Evolutionary conservation across 1,140 invertebrate species (phyloP).

Genomic region (Rhyacophila brunnea): DNA sequence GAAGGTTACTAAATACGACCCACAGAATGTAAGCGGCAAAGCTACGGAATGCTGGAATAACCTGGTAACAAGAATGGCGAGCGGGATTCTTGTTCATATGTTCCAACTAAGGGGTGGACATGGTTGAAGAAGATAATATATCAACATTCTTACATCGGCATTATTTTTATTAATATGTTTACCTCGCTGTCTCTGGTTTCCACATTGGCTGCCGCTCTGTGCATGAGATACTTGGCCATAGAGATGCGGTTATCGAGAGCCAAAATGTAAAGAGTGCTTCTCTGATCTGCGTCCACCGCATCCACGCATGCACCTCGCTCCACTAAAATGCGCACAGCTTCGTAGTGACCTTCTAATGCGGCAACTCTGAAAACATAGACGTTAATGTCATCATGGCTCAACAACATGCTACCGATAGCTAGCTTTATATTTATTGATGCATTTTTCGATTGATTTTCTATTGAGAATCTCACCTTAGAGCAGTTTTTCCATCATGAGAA

Average conservation of each 20-base stretch:
- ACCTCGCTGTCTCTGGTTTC: conserved; percentile 88
- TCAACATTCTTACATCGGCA: too few relatives aligned
- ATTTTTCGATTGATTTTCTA: too few relatives aligned
- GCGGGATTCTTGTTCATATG: too few relatives aligned
- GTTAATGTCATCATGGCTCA: too few relatives aligned
- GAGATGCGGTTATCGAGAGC: conserved; percentile 86
- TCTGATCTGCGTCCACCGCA: conserved; percentile 87
- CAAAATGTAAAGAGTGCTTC: conserved; percentile 88
- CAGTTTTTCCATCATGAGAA: conserved; percentile 92
- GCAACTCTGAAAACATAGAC: conserved; percentile 65
- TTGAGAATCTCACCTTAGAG: conserved; percentile 63
- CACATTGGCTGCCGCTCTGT: conserved; percentile 75
- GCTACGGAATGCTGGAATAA: too few relatives aligned
- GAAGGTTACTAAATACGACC: too few relatives aligned
- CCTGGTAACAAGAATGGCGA: too few relatives aligned
- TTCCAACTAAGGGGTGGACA: too few relatives aligned
- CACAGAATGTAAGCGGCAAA: too few relatives aligned
- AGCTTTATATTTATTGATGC: too few relatives aligned
- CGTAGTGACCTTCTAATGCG: conserved; percentile 82
- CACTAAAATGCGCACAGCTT: conserved; percentile 73
- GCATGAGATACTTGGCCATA: conserved; percentile 80
- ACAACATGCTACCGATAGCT: too few relatives aligned
- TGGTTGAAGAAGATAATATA: too few relatives aligned
- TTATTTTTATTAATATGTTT: conserved; percentile 30
- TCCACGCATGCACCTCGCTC: conserved; percentile 82